Conservation (phyloP, 2,888 invertebrate species). For the Deilephila porcellus region DNA sequence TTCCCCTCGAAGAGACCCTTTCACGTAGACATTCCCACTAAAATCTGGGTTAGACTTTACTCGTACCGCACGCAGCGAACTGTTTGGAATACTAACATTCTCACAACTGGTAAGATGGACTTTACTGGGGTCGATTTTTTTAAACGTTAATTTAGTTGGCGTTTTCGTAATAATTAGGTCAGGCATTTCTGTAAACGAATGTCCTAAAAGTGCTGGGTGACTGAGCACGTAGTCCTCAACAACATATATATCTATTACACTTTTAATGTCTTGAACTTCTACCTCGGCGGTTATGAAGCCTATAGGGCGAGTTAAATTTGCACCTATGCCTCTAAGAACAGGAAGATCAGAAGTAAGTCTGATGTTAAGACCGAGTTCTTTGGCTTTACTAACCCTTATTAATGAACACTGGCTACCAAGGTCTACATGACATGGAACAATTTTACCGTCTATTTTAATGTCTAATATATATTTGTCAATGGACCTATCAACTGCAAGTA, state of each 20-base stretch:
- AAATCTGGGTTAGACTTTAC: no score
- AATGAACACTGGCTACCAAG: neutral
- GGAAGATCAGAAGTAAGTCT: neutral
- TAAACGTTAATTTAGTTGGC: neutral
- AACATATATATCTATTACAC: neutral
- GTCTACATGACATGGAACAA: neutral
- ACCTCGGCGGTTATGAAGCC: neutral
- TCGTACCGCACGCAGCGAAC: no score
- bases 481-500: neutral
- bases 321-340: neutral
- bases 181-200: neutral
- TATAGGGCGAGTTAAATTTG: neutral
- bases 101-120: no score
- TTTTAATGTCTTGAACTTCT: neutral
- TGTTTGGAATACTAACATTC: no score
- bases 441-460: neutral
- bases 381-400: neutral
- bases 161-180: neutral
- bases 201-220: neutral
- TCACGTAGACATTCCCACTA: no score
- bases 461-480: neutral
- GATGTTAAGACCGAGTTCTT: no score
- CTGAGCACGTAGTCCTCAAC: neutral
- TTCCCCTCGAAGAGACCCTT: no score
- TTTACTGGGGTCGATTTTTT: neutral